phyloP scores from a whole-genome alignment of 2,797 vertebrate species.

The Brotula barbata region DNA sequence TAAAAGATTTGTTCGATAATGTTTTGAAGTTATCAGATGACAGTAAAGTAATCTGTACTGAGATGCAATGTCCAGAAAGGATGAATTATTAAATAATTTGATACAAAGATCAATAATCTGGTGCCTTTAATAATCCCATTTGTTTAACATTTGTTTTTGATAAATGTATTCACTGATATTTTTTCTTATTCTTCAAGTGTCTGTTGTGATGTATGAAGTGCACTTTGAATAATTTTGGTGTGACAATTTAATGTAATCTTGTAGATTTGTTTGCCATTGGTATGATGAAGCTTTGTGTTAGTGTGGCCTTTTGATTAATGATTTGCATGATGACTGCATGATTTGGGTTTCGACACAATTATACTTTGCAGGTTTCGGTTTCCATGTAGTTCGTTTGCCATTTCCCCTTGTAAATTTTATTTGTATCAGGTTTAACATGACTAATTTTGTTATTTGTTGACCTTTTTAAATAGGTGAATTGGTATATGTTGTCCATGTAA shows the following conservation, averaged over 20 bases:
- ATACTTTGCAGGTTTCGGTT: too few species aligned
- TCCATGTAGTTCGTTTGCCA: too few species aligned
- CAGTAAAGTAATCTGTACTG: too few species aligned
- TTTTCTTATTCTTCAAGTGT: not conserved
- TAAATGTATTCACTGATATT: not conserved
- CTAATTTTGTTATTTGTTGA: too few species aligned
- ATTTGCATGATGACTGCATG: not conserved
- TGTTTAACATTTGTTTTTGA: conserved; percentile 2
- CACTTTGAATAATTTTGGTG: conserved; percentile 4
- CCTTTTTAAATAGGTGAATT: too few species aligned
- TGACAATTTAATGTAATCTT: not conserved
- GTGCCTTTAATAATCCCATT: not conserved
- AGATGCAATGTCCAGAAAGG: too few species aligned
- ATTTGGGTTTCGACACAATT: not conserved
- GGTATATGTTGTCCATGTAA: not conserved
- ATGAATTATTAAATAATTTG: too few species aligned
- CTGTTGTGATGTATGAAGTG: not conserved
- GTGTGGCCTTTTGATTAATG: not conserved
- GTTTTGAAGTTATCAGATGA: too few species aligned
- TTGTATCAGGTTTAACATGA: too few species aligned
- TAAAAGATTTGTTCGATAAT: too few species aligned
- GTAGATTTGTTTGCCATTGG: conserved; percentile 9
- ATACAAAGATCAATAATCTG: too few species aligned
- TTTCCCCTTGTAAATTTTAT: not conserved
- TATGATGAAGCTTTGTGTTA: conserved; percentile 20